Conservation (phyloP, 2,797 vertebrate species). For the Delichon dasypus region DNA sequence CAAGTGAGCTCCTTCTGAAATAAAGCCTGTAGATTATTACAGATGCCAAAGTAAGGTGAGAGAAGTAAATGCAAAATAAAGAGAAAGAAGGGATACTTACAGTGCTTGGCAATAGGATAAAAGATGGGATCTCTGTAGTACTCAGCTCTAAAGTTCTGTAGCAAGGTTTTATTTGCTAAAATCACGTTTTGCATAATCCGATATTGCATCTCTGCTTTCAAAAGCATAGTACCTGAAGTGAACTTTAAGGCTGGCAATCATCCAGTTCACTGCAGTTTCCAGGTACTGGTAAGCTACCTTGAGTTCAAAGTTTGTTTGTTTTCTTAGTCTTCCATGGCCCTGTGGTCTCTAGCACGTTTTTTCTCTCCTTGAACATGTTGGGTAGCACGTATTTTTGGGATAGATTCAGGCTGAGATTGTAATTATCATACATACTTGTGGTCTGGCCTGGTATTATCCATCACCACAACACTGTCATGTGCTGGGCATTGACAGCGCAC, state of each 20-base stretch:
- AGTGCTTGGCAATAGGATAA: neutral
- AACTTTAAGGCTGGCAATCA: neutral
- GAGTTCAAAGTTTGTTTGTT: conserved; percentile 23
- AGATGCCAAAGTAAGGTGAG: neutral
- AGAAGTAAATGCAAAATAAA: neutral
- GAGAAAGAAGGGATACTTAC: neutral
- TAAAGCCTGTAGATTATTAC: neutral
- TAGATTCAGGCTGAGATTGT: neutral
- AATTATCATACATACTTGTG: conserved; percentile 47
- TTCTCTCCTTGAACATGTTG: neutral
- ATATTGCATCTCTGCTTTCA: neutral
- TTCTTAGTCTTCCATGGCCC: neutral
- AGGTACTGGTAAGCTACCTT: neutral
- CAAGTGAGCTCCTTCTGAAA: neutral
- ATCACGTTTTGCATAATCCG: neutral
- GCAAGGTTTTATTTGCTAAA: neutral
- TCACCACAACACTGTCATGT: conserved; percentile 29
- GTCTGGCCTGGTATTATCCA: conserved; percentile 30
- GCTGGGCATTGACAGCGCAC: neutral
- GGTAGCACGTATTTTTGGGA: conserved; percentile 11
- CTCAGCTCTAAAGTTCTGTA: neutral
- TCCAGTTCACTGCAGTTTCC: neutral
- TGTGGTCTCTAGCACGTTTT: conserved; percentile 22
- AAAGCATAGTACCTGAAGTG: neutral
- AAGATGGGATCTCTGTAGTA: neutral